These are phyloP conservation scores for Scartelaos histophorus DNA, from an alignment of 2,113 vertebrate species.

Conservation along the genomic window DNA sequence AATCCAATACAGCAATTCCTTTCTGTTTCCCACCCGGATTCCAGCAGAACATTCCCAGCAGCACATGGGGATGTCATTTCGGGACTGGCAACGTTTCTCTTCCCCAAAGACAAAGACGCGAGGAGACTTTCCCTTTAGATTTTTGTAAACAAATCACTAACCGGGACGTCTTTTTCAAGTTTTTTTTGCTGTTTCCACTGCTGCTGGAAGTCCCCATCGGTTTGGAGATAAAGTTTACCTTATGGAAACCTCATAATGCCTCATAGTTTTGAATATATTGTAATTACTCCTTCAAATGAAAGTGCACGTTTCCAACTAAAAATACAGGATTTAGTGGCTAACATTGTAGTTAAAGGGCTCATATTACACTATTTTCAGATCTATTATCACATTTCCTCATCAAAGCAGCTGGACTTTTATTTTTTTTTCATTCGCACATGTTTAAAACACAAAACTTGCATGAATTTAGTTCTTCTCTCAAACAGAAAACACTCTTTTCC, in stretches of 20 bases:
- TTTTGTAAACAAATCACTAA: slow-evolving; percentile 57
- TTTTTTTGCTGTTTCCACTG: slow-evolving; percentile 44
- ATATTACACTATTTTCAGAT: no score
- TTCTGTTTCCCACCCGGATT: slow-evolving; percentile 20
- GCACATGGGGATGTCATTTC: slow-evolving; percentile 62
- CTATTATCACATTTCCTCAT: no score
- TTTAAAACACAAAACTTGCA: no score
- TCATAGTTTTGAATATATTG: not conserved
- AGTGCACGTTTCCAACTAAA: not conserved
- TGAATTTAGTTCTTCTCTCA: no score
- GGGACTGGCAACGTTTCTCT: slow-evolving; percentile 30
- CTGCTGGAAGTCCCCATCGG: slow-evolving; percentile 32
- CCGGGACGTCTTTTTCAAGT: slow-evolving; percentile 20
- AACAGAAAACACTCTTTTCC: no score
- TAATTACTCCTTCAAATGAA: not conserved
- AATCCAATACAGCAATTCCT: slow-evolving; percentile 13
- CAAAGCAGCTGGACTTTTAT: no score
- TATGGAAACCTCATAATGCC: slow-evolving; percentile 18
- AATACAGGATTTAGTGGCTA: not conserved
- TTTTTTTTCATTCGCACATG: no score
- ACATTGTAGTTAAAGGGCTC: not conserved
- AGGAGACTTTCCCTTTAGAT: slow-evolving; percentile 20
- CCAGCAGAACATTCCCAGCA: slow-evolving; percentile 24
- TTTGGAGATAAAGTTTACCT: slow-evolving; percentile 48
- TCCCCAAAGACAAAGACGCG: slow-evolving; percentile 24